Evolutionary conservation across 2,888 invertebrate species (phyloP).

Genomic region (Acanthosepion lycidas): DNA sequence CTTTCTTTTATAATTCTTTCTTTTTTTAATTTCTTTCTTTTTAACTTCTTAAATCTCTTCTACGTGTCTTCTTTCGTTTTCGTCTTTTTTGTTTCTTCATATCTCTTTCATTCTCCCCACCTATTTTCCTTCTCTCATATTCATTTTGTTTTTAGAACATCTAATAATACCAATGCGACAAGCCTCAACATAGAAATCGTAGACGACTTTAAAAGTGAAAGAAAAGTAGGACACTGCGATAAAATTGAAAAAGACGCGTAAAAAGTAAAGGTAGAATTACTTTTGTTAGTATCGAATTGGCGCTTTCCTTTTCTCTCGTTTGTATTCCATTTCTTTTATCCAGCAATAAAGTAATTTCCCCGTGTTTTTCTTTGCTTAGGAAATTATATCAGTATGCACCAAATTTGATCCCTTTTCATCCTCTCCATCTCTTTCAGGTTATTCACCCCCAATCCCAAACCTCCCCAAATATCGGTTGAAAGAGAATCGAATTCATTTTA

Average conservation of each 20-base stretch:
- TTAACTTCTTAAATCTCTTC: no score
- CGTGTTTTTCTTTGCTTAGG: background rate
- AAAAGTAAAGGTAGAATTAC: background rate
- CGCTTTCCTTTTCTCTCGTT: background rate
- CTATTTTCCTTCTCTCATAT: background rate
- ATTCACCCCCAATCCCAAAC: background rate
- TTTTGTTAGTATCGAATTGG: background rate
- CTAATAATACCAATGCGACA: constrained; percentile 1
- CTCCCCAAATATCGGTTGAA: background rate
- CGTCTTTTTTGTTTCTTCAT: background rate
- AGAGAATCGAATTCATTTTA: background rate
- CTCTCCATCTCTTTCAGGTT: no score
- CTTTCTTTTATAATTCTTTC: no score
- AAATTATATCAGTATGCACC: no score
- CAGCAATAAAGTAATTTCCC: background rate
- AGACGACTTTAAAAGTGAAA: background rate
- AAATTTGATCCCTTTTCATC: no score
- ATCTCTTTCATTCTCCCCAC: background rate
- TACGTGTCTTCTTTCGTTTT: background rate
- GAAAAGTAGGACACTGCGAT: constrained; percentile 2
- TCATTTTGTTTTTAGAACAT: background rate
- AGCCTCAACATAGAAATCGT: background rate
- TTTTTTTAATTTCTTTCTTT: no score
- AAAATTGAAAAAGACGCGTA: background rate
- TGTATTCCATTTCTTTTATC: background rate